Evolutionary conservation across 2,888 invertebrate genomes (phyloP), one percentile per base, ranked within the genome.

Genomic region (Rhamnusium bicolor): DNA sequence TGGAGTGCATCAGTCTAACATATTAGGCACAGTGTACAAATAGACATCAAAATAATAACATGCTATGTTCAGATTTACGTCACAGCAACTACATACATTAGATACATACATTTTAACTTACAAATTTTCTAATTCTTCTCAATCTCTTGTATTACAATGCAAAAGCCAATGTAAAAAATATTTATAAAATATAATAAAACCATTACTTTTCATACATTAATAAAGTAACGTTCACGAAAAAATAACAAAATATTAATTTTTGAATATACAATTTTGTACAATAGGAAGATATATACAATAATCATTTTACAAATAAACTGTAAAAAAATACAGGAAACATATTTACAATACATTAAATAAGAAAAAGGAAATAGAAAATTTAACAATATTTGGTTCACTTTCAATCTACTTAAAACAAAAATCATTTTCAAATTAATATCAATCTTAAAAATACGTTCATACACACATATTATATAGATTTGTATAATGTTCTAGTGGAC

Each of bases 11-110:
- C 83, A 84, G 83, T 84, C 83, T 86, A 86, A 86, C 84, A 84
- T 84, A 85, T 86, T 86, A 87, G 86, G 86, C 87, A 87, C 86
- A 85, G 85, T 86, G 85, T 85, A 86, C 79, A 86, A 84, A 83
- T 74, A 83, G 79, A 83, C 81, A 80, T 77, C 70, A 75, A 76
- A 79, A 82, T 46, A 80, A 79, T 76, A 82, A 81, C 83, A 84
- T 84, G 86, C 85, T 84, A 85, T 83, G 84, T 85, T 84, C 85
- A 76, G 75, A 77, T 79, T 40, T 77, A 74, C 71, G 65, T 67
- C 56, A 70, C 60, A 72, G 60, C 73, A 56, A 56, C 6, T 56
- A 65, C 19, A 14, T 53, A 65, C 53, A 51, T 53, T 53, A 65
- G 40, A 54, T 65, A 65, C 65, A 53, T 65, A 49, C 32, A 71